These are phyloP conservation scores for Bibio marci DNA, from an alignment of 2,888 invertebrate genomes.

Conservation along the genomic window DNA sequence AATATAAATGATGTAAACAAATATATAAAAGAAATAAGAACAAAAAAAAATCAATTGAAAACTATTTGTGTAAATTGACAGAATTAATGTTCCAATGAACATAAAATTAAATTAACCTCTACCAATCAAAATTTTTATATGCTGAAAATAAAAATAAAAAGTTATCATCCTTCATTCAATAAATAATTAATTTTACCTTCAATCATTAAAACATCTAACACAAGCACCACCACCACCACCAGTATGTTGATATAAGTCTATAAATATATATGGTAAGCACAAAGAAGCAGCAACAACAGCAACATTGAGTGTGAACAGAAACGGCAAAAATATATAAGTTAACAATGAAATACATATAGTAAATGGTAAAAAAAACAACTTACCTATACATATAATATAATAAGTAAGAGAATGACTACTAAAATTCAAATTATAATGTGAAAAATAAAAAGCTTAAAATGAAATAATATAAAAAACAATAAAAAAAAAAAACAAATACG, in stretches of 20 bases:
- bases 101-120: constrained; percentile 3
- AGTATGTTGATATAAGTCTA: no score
- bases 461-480: background rate
- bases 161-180: constrained; percentile 1
- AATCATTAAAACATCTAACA: constrained; percentile 2
- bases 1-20: no score
- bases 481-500: background rate
- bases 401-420: constrained; percentile 1
- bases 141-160: constrained; percentile 1
- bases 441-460: background rate
- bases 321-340: no score
- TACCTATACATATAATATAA: background rate
- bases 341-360: no score
- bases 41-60: no score
- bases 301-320: no score
- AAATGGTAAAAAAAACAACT: no score
- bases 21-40: no score
- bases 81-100: background rate
- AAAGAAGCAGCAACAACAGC: no score
- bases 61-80: no score
- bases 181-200: constrained; percentile 3
- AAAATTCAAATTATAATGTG: background rate
- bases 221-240: no score
- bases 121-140: constrained; percentile 2
- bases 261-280: no score